Evolutionary conservation across 2,888 invertebrate species (phyloP), one percentile per base, ranked within the genome.

Genomic region (Celastrina argiolus): DNA sequence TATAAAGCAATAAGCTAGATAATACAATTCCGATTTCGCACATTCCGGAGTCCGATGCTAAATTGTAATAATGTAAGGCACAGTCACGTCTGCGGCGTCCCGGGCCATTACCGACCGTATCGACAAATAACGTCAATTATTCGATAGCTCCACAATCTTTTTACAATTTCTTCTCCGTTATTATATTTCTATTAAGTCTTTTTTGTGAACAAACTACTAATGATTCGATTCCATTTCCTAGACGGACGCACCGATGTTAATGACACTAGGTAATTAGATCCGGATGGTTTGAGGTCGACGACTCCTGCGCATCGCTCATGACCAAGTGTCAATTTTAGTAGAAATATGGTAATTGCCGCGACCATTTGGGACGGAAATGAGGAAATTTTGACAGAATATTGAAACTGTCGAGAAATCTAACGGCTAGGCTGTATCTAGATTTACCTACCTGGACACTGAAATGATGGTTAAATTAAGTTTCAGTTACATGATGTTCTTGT

Each of bases 171-270:
- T 88, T 88, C 90, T 86, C 85, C 85, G 90, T 91, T 91, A 91
- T 91, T 91, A 91, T 91, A 88, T 91, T 90, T 91, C 90, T 91
- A 90, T 91, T 91, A 91, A 90, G 90, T 88, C 89, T 89, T 91
- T 91, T 91, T 91, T 89, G 89, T 90, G 90, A 91, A 90, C 91
- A 89, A 88, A 90, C 89, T 87, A 87, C 90, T 91, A 90, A 91
- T 90, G 91, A 91, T 91, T 91, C 90, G 91, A 91, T 90, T 89
- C 90, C 90, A 91, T 89, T 91, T 89, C 90, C 90, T 88, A 89
- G 86, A 81, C 90, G 89, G 89, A 90, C 90, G 90, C 88, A 90
- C 88, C 80, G 80, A 86, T 87, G 88, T 86, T 91, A 90, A 90
- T 90, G 90, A 89, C 89, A 85, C 85, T 79, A 80, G 81, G 85